Conservation (phyloP, 2,113 vertebrate genomes). For the Psammodynastes pulverulentus region DNA sequence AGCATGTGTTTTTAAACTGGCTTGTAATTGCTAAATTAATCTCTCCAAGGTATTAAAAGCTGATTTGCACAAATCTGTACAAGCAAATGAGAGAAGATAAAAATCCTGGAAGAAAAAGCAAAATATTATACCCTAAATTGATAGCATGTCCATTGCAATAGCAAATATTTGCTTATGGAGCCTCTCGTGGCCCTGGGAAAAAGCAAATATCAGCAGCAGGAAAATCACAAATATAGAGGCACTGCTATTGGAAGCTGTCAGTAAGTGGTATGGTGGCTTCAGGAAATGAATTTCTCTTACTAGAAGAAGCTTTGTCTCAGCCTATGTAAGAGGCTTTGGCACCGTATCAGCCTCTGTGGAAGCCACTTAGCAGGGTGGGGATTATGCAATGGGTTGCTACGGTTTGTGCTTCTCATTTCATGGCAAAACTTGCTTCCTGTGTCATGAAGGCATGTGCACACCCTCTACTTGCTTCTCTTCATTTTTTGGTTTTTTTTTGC, state of each 20-base stretch:
- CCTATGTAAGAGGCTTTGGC: constrained; percentile 74
- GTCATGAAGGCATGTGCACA: constrained; percentile 52
- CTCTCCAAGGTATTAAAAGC: constrained; percentile 72
- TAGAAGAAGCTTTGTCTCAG: constrained; percentile 80
- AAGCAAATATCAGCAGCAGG: constrained; percentile 79
- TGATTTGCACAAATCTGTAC: constrained; percentile 67
- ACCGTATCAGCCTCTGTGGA: constrained; percentile 78
- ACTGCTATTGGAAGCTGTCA: constrained; percentile 68
- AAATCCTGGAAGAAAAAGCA: constrained; percentile 35
- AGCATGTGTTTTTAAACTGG: constrained; percentile 66
- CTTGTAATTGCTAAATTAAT: constrained; percentile 77
- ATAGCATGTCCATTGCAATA: constrained; percentile 59
- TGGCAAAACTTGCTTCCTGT: constrained; percentile 69
- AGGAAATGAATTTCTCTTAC: constrained; percentile 69
- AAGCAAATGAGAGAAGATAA: not conserved
- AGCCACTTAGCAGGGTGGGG: constrained; percentile 74
- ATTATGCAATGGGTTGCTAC: constrained; percentile 70
- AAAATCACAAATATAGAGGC: constrained; percentile 74
- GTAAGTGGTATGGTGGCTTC: constrained; percentile 70
- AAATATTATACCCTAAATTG: constrained; percentile 63
- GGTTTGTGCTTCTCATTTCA: constrained; percentile 74
- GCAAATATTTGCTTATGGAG: constrained; percentile 76
- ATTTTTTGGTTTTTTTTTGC: constrained; percentile 26
- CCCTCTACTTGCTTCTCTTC: constrained; percentile 45
- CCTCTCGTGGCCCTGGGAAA: constrained; percentile 70